phyloP scores from a whole-genome alignment of 2,113 vertebrate genomes.

The Alexandromys fortis region DNA sequence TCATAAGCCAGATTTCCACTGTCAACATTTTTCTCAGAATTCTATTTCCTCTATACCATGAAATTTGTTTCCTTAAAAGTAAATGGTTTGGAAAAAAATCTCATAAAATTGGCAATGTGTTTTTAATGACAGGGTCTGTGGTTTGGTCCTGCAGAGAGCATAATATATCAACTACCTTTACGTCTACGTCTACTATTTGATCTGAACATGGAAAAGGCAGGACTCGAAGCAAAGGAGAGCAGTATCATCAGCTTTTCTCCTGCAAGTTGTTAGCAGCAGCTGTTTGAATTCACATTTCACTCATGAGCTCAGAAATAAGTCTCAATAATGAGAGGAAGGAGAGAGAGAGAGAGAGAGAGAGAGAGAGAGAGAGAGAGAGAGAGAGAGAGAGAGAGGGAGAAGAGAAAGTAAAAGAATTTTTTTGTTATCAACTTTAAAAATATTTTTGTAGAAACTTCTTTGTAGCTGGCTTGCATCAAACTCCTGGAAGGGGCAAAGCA shows the following conservation, averaged over 20 bases:
- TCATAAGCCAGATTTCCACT: not conserved
- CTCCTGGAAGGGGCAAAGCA: not conserved
- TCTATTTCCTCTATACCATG: slow-evolving; percentile 14
- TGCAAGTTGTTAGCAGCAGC: slow-evolving; percentile 90
- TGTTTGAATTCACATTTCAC: slow-evolving; percentile 91
- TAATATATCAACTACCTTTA: slow-evolving; percentile 91
- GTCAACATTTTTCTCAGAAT: not conserved
- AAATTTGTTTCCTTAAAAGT: slow-evolving; percentile 62
- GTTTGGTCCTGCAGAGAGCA: slow-evolving; percentile 87
- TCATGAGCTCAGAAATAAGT: slow-evolving; percentile 90
- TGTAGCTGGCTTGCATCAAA: not conserved
- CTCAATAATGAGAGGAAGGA: slow-evolving; percentile 48
- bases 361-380: not conserved
- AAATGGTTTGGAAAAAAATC: slow-evolving; percentile 67
- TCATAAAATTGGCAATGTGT: slow-evolving; percentile 79
- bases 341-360: too few relatives aligned
- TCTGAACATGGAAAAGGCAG: slow-evolving; percentile 90
- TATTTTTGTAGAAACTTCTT: not conserved
- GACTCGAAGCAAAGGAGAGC: slow-evolving; percentile 91
- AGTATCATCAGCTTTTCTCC: slow-evolving; percentile 88
- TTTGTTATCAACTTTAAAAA: not conserved
- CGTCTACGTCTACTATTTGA: slow-evolving; percentile 89
- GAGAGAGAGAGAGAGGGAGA: not conserved
- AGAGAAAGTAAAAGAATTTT: not conserved
- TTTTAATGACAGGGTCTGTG: slow-evolving; percentile 88